Conservation (phyloP, 2,888 invertebrate genomes). For the Norana najaformis region DNA sequence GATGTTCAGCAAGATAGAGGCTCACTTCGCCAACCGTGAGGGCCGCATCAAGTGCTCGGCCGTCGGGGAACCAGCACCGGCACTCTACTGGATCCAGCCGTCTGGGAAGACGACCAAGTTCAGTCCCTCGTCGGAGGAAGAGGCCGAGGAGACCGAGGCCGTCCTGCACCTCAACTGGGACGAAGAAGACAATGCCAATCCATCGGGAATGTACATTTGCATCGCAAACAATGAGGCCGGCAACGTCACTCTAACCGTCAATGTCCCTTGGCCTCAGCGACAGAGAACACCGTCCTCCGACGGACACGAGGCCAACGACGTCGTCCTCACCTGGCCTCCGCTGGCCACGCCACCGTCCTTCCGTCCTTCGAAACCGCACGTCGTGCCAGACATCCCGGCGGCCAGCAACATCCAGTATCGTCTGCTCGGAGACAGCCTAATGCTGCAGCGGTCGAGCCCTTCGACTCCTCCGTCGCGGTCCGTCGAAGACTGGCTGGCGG, state of each 20-base stretch:
- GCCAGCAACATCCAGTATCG: slow-evolving; percentile 24
- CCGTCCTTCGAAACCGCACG: not conserved
- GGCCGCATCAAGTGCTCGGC: slow-evolving; percentile 58
- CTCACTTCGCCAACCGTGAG: slow-evolving; percentile 51
- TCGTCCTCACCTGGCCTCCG: slow-evolving; percentile 4
- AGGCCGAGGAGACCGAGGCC: not conserved
- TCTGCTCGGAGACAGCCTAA: slow-evolving; percentile 26
- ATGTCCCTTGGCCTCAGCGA: slow-evolving; percentile 58
- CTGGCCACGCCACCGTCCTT: not conserved
- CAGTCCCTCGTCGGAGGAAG: slow-evolving; percentile 45
- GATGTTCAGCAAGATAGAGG: slow-evolving; percentile 57
- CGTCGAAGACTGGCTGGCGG: not conserved
- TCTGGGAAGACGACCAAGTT: slow-evolving; percentile 52
- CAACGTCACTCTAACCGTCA: slow-evolving; percentile 59
- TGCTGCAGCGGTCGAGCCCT: not conserved
- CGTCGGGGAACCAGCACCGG: slow-evolving; percentile 58
- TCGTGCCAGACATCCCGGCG: not conserved
- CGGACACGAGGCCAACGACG: not conserved
- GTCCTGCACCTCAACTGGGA: not conserved
- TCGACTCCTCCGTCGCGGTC: not conserved
- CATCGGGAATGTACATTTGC: slow-evolving; percentile 54
- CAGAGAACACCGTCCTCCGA: slow-evolving; percentile 18
- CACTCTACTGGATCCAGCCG: slow-evolving; percentile 58
- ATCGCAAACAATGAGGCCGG: slow-evolving; percentile 61
- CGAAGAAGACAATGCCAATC: slow-evolving; percentile 22